These are phyloP conservation scores for Lindbergichthys nudifrons DNA, from an alignment of 2,797 vertebrate species.

Conservation along the genomic window DNA sequence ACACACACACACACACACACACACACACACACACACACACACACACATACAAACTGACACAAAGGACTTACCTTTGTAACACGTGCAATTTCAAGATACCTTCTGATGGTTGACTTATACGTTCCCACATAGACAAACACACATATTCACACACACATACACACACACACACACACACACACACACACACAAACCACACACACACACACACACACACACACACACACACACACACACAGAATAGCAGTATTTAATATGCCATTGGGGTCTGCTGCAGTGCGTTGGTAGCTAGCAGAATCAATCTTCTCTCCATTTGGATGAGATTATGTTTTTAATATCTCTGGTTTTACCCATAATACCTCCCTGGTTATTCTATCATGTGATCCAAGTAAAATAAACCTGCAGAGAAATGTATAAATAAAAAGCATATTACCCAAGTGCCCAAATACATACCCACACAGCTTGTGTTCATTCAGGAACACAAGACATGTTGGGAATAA, in stretches of 20 bases:
- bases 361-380: conserved; percentile 71
- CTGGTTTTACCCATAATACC: conserved; percentile 77
- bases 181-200: background rate
- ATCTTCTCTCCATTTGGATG: conserved; percentile 74
- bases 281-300: conserved; percentile 64
- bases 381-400: conserved; percentile 47
- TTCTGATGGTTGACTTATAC: no score
- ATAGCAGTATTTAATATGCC: conserved; percentile 61
- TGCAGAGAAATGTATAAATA: conserved; percentile 42
- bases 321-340: conserved; percentile 86
- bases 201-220: conserved; percentile 1
- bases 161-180: no score
- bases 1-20: background rate
- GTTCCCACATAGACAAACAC: no score
- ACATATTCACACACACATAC: no score
- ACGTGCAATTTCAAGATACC: no score
- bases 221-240: background rate
- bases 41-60: background rate
- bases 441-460: background rate
- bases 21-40: conserved; percentile 7
- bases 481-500: conserved; percentile 18
- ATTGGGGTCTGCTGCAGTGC: conserved; percentile 39
- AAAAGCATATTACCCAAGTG: conserved; percentile 39
- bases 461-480: background rate
- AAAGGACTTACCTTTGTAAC: background rate